Evolutionary conservation across 1,140 invertebrate species (phyloP).

Genomic region (Notospermus geniculatus): DNA sequence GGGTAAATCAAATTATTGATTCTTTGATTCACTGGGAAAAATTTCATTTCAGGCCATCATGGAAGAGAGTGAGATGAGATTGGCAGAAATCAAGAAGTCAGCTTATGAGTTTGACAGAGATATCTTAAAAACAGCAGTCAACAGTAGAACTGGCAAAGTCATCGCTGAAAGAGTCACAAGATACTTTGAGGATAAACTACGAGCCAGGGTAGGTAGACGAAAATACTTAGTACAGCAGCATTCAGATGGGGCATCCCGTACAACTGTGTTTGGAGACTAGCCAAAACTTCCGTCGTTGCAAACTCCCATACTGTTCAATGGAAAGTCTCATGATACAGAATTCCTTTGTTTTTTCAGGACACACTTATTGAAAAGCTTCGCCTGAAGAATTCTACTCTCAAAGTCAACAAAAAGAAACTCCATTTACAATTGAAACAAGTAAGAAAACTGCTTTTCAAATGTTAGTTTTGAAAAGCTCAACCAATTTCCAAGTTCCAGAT

Average conservation of each 20-base stretch:
- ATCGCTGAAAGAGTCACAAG: constrained; percentile 52
- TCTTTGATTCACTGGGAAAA: too few relatives aligned
- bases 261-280: too few relatives aligned
- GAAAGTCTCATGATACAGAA: too few relatives aligned
- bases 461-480: too few relatives aligned
- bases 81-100: constrained; percentile 54
- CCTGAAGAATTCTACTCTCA: constrained; percentile 53
- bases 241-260: too few relatives aligned
- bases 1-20: too few relatives aligned
- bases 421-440: constrained; percentile 55
- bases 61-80: constrained; percentile 51
- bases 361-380: constrained; percentile 54
- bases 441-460: constrained; percentile 4
- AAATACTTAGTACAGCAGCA: too few relatives aligned
- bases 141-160: constrained; percentile 46
- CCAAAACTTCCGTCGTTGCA: too few relatives aligned
- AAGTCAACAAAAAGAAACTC: constrained; percentile 54
- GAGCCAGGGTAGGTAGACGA: constrained; percentile 42
- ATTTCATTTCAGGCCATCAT: constrained; percentile 45
- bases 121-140: constrained; percentile 50
- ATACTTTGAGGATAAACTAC: constrained; percentile 53
- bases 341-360: constrained; percentile 39
- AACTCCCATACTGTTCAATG: too few relatives aligned
- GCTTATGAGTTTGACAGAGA: constrained; percentile 56
- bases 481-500: background rate